phyloP scores from a whole-genome alignment of 2,888 invertebrate genomes.

The Chelonus formosanus region DNA sequence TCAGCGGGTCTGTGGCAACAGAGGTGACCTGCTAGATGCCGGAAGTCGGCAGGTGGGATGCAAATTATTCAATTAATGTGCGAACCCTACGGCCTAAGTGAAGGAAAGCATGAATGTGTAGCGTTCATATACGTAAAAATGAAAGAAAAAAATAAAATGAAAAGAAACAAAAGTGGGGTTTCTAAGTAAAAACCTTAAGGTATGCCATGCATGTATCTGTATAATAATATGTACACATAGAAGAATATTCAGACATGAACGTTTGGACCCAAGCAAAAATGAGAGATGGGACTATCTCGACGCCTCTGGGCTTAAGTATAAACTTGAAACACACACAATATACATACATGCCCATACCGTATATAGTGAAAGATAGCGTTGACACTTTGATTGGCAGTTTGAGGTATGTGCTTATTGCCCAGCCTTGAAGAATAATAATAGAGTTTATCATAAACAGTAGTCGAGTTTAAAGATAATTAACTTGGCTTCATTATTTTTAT shows the following conservation, averaged over 20 bases:
- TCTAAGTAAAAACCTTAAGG: no score
- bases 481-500: background rate
- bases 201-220: background rate
- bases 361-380: conserved; percentile 49
- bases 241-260: no score
- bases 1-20: conserved; percentile 24
- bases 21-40: conserved; percentile 39
- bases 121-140: background rate
- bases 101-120: conserved; percentile 13
- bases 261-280: no score
- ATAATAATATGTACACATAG: no score
- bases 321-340: conserved; percentile 1
- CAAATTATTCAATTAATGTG: conserved; percentile 61
- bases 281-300: background rate
- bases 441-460: conserved; percentile 36
- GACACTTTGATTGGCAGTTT: conserved; percentile 55
- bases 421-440: conserved; percentile 17
- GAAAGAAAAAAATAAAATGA: no score
- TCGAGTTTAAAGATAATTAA: conserved; percentile 32
- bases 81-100: conserved; percentile 34
- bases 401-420: conserved; percentile 34
- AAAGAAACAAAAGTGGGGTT: background rate
- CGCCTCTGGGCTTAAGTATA: conserved; percentile 18
- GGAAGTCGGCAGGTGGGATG: conserved; percentile 54
- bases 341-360: background rate